Percentiles rank a stretch among this genome's conserved stretches.
These are phyloP conservation scores for Cosmorhoe ocellata DNA, from an alignment of 2,888 invertebrate species.

Conservation along the genomic window DNA sequence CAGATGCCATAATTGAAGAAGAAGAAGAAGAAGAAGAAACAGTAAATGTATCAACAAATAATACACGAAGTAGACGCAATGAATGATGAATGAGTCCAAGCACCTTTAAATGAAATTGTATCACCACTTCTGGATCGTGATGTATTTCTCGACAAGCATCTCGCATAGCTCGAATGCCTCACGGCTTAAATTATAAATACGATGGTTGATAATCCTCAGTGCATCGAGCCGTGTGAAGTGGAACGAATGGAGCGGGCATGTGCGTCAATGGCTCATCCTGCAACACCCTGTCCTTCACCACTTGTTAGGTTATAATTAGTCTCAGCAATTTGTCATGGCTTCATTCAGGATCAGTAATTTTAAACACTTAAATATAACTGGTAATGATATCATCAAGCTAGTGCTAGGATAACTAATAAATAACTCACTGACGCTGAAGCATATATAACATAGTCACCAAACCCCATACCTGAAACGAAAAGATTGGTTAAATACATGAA, in stretches of 20 bases:
- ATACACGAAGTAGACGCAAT: constrained; percentile 14
- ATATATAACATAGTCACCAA: constrained; percentile 5
- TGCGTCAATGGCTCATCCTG: constrained; percentile 57
- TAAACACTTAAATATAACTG: constrained; percentile 8
- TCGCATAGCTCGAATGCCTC: constrained; percentile 45
- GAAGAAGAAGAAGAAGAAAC: constrained; percentile 4
- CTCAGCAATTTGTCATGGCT: constrained; percentile 42
- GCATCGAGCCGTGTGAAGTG: constrained; percentile 57
- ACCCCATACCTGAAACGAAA: constrained; percentile 33
- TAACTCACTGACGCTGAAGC: constrained; percentile 10
- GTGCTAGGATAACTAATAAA: neutral
- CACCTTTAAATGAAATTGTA: constrained; percentile 22
- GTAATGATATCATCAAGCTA: constrained; percentile 16
- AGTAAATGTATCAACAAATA: constrained; percentile 12
- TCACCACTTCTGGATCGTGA: constrained; percentile 20
- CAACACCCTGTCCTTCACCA: constrained; percentile 53
- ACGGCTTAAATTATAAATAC: constrained; percentile 54
- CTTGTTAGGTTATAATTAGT: constrained; percentile 64
- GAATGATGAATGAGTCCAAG: constrained; percentile 25
- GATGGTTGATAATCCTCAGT: constrained; percentile 44
- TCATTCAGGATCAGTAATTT: constrained; percentile 26
- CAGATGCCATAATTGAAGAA: too few relatives aligned
- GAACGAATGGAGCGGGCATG: constrained; percentile 48
- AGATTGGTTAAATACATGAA: constrained; percentile 18
- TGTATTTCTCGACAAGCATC: constrained; percentile 30